These are phyloP conservation scores for Myiotriccus ornatus DNA, from an alignment of 2,797 vertebrate species.

Conservation along the genomic window DNA sequence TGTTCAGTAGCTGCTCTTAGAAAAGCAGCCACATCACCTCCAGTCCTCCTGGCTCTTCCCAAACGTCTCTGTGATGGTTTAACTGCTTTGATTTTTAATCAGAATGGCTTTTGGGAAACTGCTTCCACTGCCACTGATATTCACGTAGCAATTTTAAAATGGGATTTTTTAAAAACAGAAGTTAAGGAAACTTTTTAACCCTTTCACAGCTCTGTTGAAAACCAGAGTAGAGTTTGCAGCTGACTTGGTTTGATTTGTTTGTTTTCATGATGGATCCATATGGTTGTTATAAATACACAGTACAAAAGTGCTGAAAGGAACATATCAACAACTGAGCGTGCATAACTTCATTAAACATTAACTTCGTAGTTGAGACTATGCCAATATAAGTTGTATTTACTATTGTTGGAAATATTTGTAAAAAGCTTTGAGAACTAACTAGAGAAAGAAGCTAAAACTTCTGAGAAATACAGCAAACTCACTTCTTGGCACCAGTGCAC, in stretches of 20 bases:
- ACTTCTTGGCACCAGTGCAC: neutral
- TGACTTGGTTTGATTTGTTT: neutral
- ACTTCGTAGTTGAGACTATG: neutral
- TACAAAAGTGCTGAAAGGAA: neutral
- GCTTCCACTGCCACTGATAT: fast-evolving
- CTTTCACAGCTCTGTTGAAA: neutral
- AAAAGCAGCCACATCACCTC: neutral
- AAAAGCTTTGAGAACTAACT: neutral
- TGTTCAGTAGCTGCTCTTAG: neutral
- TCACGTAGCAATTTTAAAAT: neutral
- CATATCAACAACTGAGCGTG: neutral
- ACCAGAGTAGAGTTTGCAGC: neutral
- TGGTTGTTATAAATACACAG: neutral
- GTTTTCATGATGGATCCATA: neutral
- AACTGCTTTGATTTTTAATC: neutral
- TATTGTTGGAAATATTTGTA: neutral
- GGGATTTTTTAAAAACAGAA: neutral
- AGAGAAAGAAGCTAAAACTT: neutral
- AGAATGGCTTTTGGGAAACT: neutral
- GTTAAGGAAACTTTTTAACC: neutral
- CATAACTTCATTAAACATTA: neutral
- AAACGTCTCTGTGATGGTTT: neutral
- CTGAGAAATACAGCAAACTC: neutral
- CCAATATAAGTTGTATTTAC: neutral
- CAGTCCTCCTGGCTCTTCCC: neutral